Evolutionary conservation across 2,888 invertebrate species (phyloP).

Genomic region (Heliothis peltigera): DNA sequence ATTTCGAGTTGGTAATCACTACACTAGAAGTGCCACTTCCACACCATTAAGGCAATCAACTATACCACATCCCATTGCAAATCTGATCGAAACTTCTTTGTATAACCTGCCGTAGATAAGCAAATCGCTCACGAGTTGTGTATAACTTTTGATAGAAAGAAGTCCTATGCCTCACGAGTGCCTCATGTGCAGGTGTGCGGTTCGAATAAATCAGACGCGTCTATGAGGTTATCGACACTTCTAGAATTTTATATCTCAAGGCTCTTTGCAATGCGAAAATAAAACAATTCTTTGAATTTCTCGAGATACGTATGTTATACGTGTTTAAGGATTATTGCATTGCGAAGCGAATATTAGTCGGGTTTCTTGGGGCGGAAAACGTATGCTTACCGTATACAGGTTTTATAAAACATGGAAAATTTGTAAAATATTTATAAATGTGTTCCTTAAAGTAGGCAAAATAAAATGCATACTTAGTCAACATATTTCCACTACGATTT

Average conservation of each 20-base stretch:
- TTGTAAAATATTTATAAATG: not conserved
- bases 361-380: conserved; percentile 40
- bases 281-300: conserved; percentile 47
- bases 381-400: conserved; percentile 3
- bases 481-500: too few species aligned
- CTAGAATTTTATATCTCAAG: conserved; percentile 45
- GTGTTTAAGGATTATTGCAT: conserved; percentile 37
- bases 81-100: conserved; percentile 24
- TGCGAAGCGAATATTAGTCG: conserved; percentile 20
- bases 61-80: not conserved
- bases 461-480: too few species aligned
- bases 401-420: not conserved
- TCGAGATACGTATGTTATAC: conserved; percentile 40
- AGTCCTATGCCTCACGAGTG: conserved; percentile 68
- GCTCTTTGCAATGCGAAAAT: conserved; percentile 41
- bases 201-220: conserved; percentile 77
- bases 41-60: not conserved
- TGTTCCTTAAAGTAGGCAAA: too few species aligned
- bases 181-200: conserved; percentile 75
- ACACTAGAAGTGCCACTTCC: too few species aligned
- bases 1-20: too few species aligned
- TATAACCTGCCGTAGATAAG: conserved; percentile 23
- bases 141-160: conserved; percentile 73
- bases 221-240: conserved; percentile 76
- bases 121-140: conserved; percentile 63